phyloP scores from a whole-genome alignment of 2,797 vertebrate genomes.

The Distichodus sexfasciatus region DNA sequence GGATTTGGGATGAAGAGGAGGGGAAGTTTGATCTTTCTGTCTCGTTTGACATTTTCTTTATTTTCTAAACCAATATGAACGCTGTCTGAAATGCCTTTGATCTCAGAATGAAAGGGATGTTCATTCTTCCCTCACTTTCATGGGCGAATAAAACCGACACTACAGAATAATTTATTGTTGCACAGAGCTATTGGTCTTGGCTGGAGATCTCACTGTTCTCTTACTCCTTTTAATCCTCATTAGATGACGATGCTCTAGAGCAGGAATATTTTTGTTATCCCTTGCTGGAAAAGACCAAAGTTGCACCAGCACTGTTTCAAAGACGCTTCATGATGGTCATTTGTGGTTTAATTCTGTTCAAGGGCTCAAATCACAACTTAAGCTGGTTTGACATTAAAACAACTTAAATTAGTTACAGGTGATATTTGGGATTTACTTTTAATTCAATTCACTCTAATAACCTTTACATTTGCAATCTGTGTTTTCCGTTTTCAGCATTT shows the following conservation, averaged over 20 bases:
- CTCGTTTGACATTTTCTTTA: not conserved
- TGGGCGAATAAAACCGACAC: not conserved
- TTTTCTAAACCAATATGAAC: not conserved
- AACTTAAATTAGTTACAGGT: too few species aligned
- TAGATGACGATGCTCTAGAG: not conserved
- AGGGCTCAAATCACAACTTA: too few species aligned
- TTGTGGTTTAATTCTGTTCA: too few species aligned
- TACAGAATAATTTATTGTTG: not conserved
- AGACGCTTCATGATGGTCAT: too few species aligned
- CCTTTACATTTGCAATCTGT: too few species aligned
- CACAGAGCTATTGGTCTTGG: not conserved
- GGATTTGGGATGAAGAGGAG: too few species aligned
- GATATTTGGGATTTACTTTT: too few species aligned
- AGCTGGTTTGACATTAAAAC: too few species aligned
- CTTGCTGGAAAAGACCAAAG: not conserved
- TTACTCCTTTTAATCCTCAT: not conserved
- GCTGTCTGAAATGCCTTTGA: not conserved
- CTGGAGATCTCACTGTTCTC: not conserved
- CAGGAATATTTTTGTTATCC: not conserved
- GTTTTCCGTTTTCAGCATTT: too few species aligned
- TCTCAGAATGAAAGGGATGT: not conserved
- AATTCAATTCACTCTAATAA: too few species aligned
- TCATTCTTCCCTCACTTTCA: not conserved
- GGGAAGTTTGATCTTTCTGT: not conserved
- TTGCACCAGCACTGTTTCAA: too few species aligned